Base-by-base conservation (phyloP, 1,140 invertebrate species). In the Heliconius hermathena region DNA sequence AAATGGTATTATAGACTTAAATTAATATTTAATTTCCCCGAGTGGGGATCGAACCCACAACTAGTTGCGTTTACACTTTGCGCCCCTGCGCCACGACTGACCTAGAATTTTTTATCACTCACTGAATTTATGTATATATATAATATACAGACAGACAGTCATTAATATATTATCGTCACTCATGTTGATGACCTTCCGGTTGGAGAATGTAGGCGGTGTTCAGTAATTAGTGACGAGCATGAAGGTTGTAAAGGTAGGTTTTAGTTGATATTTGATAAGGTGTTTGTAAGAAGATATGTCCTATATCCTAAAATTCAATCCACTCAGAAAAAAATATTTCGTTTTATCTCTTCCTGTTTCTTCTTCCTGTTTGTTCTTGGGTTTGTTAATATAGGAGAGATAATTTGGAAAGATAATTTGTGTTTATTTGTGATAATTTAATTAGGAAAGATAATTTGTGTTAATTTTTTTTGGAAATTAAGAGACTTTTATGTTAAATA, bases 161-260 rank as follows among this genome's bases (percentile, higher is more conserved):
- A 29, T 66, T 16, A 18, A 66, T 66, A 29, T 29, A 66, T 66
- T 66, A 66, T 66, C 60, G 13, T 26, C 26, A 29, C 22, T 66
- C 60, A 18, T 66, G 60, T 66, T 66, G 29, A 66, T 66, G 60
- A 66, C 60, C 60, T 66, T 66, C 13, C 60, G 13, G 60, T 66
- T 66, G 26, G 22, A 29, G 38, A 57, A 73, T 74, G 60, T 70
- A 33, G 11, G 49, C 16, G 54, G 49, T 29, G 46, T 74, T 74
- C 26, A 18, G 46, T 54, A 74, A 57, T 74, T 79, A 82, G 77
- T 78, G 76, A 83, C 77, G 85, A 82, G 80, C 81, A 83, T 87
- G 80, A 82, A 82, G 70, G 82, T 84, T 70, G 74, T 85, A 49
- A 84, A 73, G 77, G 84, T 79, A 71, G 83, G 75, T 29, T 77